Evolutionary conservation across 2,888 invertebrate species (phyloP).

Genomic region (Amphimallon solstitiale): DNA sequence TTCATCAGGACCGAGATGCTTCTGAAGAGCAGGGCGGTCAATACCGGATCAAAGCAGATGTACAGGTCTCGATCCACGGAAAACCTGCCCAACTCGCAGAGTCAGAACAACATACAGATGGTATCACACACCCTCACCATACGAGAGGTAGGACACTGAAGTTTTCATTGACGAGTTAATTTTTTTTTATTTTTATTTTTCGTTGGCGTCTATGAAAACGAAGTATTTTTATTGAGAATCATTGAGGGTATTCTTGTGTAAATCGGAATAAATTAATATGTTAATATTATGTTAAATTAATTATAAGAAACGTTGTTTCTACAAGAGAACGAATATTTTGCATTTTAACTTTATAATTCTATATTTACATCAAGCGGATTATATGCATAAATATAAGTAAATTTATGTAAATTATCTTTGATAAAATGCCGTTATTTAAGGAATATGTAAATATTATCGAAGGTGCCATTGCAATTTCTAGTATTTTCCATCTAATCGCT

Average conservation of each 20-base stretch:
- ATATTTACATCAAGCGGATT: too few species aligned
- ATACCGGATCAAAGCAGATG: constrained; percentile 79
- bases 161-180: constrained; percentile 1
- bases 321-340: too few species aligned
- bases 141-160: constrained; percentile 77
- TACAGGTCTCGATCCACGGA: constrained; percentile 87
- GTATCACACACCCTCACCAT: constrained; percentile 94
- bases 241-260: too few species aligned
- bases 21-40: constrained; percentile 85
- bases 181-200: constrained; percentile 5
- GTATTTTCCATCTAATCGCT: too few species aligned
- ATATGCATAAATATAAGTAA: too few species aligned
- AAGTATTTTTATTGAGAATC: constrained; percentile 9
- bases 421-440: too few species aligned
- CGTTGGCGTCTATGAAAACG: background rate
- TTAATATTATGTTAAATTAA: too few species aligned
- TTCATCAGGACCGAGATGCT: constrained; percentile 95
- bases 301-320: background rate
- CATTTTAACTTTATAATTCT: too few species aligned
- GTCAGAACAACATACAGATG: constrained; percentile 94
- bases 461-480: too few species aligned
- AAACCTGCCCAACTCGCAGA: constrained; percentile 91
- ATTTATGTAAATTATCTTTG: too few species aligned
- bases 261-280: background rate
- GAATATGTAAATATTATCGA: too few species aligned